phyloP scores from a whole-genome alignment of 2,888 invertebrate species.

The Caenorhabditis drosophilae region DNA sequence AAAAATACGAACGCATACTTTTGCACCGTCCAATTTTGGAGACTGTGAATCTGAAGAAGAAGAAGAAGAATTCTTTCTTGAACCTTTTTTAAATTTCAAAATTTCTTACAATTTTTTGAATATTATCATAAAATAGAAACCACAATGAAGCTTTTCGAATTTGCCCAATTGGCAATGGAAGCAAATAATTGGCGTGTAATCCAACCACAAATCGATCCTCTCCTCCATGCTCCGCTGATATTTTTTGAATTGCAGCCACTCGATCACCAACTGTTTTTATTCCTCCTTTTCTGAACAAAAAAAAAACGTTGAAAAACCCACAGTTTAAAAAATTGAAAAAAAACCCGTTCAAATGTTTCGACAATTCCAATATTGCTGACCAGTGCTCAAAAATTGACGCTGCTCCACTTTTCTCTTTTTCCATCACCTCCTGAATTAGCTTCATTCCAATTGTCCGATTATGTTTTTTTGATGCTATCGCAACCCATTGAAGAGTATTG shows the following conservation, averaged over 20 bases:
- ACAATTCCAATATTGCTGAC: conserved; percentile 45
- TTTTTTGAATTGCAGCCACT: conserved; percentile 26
- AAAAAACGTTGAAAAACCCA: no score
- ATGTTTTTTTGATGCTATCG: conserved; percentile 21
- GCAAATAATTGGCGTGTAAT: conserved; percentile 49
- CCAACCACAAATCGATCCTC: conserved; percentile 49
- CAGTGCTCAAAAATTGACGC: conserved; percentile 51
- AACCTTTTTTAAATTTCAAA: not conserved
- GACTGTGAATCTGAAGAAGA: conserved; percentile 27
- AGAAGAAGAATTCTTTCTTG: not conserved
- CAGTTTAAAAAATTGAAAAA: no score
- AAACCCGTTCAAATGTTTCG: conserved; percentile 44
- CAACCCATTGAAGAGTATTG: conserved; percentile 35
- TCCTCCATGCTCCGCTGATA: conserved; percentile 35
- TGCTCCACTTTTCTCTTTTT: conserved; percentile 28
- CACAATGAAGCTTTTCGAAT: conserved; percentile 30
- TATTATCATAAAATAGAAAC: conserved; percentile 43
- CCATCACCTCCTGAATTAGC: conserved; percentile 35
- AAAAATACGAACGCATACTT: conserved; percentile 44
- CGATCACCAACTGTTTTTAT: conserved; percentile 21
- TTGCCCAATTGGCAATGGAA: conserved; percentile 36
- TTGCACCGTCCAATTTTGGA: conserved; percentile 44
- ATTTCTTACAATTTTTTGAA: conserved; percentile 31
- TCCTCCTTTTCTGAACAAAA: conserved; percentile 25
- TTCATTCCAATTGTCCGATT: conserved; percentile 12